phyloP scores from a whole-genome alignment of 2,113 vertebrate genomes.

The Tringa solitaria region DNA sequence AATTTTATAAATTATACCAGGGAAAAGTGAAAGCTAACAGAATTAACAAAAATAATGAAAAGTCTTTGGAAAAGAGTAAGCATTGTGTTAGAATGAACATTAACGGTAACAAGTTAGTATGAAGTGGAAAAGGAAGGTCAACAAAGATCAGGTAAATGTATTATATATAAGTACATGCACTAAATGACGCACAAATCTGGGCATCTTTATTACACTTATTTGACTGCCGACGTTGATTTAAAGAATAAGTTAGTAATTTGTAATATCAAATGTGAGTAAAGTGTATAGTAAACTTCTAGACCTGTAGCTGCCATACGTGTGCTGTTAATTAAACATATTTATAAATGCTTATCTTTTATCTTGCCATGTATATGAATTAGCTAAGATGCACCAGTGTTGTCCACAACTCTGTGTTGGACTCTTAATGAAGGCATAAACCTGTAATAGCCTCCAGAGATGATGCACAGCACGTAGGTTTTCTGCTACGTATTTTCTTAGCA shows the following conservation, averaged over 20 bases:
- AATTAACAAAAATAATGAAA: not conserved
- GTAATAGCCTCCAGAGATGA: not conserved
- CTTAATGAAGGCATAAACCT: slow-evolving; percentile 1
- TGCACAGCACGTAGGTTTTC: not conserved
- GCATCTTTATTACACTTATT: not conserved
- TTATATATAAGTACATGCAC: not conserved
- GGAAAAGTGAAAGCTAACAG: not conserved
- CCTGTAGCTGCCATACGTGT: not conserved
- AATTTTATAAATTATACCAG: not conserved
- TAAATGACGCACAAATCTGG: not conserved
- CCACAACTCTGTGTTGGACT: not conserved
- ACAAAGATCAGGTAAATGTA: not conserved
- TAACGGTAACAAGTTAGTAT: not conserved
- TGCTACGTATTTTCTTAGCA: not conserved
- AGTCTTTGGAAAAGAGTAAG: not conserved
- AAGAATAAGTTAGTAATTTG: not conserved
- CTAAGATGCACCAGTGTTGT: not conserved
- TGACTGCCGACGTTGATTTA: not conserved
- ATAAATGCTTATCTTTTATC: not conserved
- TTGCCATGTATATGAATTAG: not conserved
- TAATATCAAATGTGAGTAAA: not conserved
- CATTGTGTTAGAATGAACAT: not conserved
- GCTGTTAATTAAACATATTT: not conserved
- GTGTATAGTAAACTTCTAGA: not conserved
- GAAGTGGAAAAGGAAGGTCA: not conserved